A percentile compares a stretch with the other conserved stretches of the same genome.
These are phyloP conservation scores for Fistularia tabacaria DNA, from an alignment of 2,797 vertebrate genomes.

Conservation along the genomic window DNA sequence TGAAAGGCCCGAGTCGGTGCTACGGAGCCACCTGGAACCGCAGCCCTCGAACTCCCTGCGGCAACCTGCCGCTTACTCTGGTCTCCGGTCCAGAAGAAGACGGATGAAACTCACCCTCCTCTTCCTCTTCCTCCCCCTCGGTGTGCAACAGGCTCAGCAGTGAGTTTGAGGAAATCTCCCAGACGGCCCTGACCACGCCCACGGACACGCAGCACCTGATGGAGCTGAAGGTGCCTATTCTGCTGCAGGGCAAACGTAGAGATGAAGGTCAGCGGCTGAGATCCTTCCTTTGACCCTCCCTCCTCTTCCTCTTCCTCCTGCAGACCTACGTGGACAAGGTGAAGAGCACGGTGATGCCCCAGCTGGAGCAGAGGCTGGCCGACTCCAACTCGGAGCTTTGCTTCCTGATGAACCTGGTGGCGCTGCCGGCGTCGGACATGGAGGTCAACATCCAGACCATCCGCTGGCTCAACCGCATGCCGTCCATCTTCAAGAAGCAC, in stretches of 20 bases:
- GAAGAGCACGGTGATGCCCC: constrained; percentile 71
- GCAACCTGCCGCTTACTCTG: not conserved
- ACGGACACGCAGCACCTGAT: constrained; percentile 82
- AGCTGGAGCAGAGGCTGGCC: constrained; percentile 72
- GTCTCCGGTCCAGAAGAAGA: not conserved
- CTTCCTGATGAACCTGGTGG: constrained; percentile 77
- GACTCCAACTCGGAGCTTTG: constrained; percentile 74
- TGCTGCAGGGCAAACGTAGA: not conserved
- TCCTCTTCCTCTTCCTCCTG: not conserved
- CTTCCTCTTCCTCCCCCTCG: constrained; percentile 1
- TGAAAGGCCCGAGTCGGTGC: no score
- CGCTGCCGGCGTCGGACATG: constrained; percentile 75
- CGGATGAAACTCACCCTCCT: not conserved
- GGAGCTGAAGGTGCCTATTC: constrained; percentile 80
- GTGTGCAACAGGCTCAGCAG: constrained; percentile 76
- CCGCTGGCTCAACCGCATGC: constrained; percentile 82
- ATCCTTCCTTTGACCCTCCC: not conserved
- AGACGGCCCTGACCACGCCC: constrained; percentile 81
- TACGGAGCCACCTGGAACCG: no score
- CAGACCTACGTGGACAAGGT: constrained; percentile 77
- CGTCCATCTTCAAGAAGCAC: constrained; percentile 81
- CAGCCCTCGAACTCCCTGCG: no score
- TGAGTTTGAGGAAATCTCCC: constrained; percentile 84
- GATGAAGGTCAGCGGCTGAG: not conserved
- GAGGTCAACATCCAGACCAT: constrained; percentile 75